These are phyloP conservation scores for Microctenopoma lineatum DNA, from an alignment of 2,797 vertebrate genomes.

Conservation along the genomic window DNA sequence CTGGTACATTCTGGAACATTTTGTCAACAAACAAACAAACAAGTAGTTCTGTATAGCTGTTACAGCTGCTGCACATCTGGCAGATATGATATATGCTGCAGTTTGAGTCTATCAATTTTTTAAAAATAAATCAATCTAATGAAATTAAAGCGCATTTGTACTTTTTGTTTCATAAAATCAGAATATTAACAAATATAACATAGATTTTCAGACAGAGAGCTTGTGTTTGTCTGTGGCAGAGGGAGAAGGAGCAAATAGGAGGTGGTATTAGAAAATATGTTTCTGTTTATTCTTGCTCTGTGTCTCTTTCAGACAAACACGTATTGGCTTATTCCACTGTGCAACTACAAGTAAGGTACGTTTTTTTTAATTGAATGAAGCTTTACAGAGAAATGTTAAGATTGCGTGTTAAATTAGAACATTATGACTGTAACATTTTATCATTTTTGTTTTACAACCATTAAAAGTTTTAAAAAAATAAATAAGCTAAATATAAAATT, in stretches of 20 bases:
- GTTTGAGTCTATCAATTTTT: no score
- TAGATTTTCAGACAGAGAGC: background rate
- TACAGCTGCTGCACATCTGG: no score
- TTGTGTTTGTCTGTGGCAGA: background rate
- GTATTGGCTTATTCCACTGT: background rate
- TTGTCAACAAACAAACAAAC: background rate
- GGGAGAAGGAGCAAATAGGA: fast-evolving
- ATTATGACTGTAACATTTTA: background rate
- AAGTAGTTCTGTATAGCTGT: no score
- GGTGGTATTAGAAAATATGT: slow-evolving; percentile 1
- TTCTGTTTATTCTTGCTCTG: background rate
- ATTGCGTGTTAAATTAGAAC: background rate
- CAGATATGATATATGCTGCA: no score
- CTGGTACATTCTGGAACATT: background rate
- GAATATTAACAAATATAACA: background rate
- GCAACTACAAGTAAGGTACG: background rate
- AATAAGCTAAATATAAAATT: background rate
- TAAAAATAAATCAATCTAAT: background rate
- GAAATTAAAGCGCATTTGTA: background rate
- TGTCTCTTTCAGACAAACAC: background rate
- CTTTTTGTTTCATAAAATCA: background rate
- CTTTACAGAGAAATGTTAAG: background rate
- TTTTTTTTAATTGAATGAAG: slow-evolving; percentile 1
- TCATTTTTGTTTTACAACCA: background rate
- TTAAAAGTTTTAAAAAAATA: background rate